Percentiles rank a stretch among this genome's conserved stretches.
phyloP scores from a whole-genome alignment of 2,888 invertebrate species.

The Sminthurinus aureus region DNA sequence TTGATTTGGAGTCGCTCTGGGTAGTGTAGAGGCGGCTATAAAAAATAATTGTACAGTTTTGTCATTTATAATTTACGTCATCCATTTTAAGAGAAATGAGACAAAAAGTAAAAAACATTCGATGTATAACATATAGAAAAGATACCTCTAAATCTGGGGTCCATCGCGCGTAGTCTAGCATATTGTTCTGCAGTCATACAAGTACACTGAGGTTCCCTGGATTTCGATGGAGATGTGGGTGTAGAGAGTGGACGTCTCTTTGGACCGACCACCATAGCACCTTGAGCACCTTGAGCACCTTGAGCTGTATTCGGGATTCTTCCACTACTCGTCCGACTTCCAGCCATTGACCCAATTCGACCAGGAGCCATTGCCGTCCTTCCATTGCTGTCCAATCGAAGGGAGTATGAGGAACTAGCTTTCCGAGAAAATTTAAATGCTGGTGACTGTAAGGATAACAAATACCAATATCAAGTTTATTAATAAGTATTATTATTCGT shows the following conservation, averaged over 20 bases:
- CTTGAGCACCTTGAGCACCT: constrained; percentile 51
- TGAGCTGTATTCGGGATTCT: constrained; percentile 71
- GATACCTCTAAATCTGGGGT: constrained; percentile 77
- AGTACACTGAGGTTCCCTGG: constrained; percentile 87
- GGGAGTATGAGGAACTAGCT: constrained; percentile 95
- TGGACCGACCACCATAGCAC: constrained; percentile 66
- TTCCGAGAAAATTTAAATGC: constrained; percentile 98
- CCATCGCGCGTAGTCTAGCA: constrained; percentile 82
- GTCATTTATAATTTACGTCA: background rate
- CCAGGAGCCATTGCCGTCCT: constrained; percentile 61
- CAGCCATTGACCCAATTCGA: constrained; percentile 61
- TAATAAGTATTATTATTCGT: background rate
- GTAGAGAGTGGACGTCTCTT: constrained; percentile 90
- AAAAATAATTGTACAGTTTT: background rate
- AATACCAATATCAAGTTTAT: constrained; percentile 61
- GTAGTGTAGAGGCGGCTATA: constrained; percentile 59
- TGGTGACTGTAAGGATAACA: constrained; percentile 76
- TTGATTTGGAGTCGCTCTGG: constrained; percentile 56
- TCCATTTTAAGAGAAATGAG: no score
- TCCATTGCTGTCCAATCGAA: constrained; percentile 77
- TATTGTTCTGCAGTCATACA: constrained; percentile 93
- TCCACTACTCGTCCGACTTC: constrained; percentile 59
- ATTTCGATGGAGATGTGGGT: constrained; percentile 88
- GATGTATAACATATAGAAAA: background rate
- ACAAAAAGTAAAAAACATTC: no score